Percentiles rank a stretch among this genome's conserved stretches.
Conservation (phyloP, 1,140 invertebrate species). For the Goniozus legneri region DNA sequence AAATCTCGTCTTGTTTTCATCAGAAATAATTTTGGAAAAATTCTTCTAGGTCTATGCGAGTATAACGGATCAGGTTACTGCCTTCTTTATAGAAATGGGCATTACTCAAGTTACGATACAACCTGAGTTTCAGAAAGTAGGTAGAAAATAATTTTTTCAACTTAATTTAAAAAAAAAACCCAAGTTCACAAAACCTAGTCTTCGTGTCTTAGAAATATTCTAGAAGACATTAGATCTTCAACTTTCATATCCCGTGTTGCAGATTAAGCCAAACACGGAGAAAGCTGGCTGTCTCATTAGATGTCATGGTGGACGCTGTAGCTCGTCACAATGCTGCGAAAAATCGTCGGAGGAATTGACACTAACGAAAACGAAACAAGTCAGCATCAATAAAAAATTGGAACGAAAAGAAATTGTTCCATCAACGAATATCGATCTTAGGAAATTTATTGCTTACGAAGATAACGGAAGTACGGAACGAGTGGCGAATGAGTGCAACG, state of each 20-base stretch:
- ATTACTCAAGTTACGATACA: constrained; percentile 76
- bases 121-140: constrained; percentile 65
- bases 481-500: constrained; percentile 3
- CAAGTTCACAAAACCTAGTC: too few relatives aligned
- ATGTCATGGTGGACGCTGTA: constrained; percentile 41
- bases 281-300: constrained; percentile 39
- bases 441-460: constrained; percentile 19
- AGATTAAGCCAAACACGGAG: constrained; percentile 35
- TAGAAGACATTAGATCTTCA: too few relatives aligned
- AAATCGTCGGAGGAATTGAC: constrained; percentile 14
- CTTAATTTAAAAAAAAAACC: constrained; percentile 1
- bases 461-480: constrained; percentile 7
- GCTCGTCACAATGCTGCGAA: constrained; percentile 43
- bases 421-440: constrained; percentile 19
- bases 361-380: neutral
- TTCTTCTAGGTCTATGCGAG: constrained; percentile 58
- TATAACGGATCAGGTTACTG: constrained; percentile 62
- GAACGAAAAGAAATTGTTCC: constrained; percentile 28
- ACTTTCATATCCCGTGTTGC: constrained; percentile 12
- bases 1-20: too few relatives aligned
- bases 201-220: too few relatives aligned
- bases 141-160: neutral
- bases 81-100: constrained; percentile 70
- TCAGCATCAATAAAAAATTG: constrained; percentile 20
- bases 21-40: constrained; percentile 3